Base-by-base conservation (phyloP, 1,140 invertebrate genomes). In the Pseudomyrmex sp. region DNA sequence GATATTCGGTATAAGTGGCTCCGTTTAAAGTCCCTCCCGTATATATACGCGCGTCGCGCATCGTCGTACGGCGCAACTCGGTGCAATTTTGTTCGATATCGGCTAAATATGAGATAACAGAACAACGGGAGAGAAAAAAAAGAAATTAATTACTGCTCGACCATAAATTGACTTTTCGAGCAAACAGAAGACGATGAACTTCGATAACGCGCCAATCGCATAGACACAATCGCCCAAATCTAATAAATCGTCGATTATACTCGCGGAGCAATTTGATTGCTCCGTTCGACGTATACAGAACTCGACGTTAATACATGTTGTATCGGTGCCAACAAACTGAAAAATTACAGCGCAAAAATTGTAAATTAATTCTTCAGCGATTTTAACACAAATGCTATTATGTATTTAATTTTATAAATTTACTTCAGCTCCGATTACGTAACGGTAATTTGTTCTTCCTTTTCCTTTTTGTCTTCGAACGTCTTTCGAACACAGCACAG, bases 1-100 rank as follows among this genome's bases (percentile, higher is more conserved):
- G 66, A 54, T 70, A 80, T 80, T 80, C 44, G 76, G 76, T 26
- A 58, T 59, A 80, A 80, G 76, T 80, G 76, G 76, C 76, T 80
- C 44, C 76, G 54, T 80, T 80, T 80, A 80, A 35, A 80, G 54
- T 80, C 76, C 76, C 76, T 80, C 35, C 35, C 76, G 66, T 23
- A 12, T 56, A 12, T 56, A 59, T 35, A 70, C 52, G 66, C 75
- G 62, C 35, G 35, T 23, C 35, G 50, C 54, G 70, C 66, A 44
- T 80, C 46, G 50, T 46, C 50, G 5, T 13, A 4, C 44, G 56
- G 58, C 54, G 13, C 15, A n/a, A 76, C 66, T 13, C 35, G 26
- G 8, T 26, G 35, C 15, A 58, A 79, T 79, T 70, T 15, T 26
- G 5, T 2, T 18, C 48, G 62, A 68, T 68, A 77, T 23, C 35